Evolutionary conservation across 2,797 vertebrate genomes (phyloP).

Genomic region (Gastrophryne carolinensis): DNA sequence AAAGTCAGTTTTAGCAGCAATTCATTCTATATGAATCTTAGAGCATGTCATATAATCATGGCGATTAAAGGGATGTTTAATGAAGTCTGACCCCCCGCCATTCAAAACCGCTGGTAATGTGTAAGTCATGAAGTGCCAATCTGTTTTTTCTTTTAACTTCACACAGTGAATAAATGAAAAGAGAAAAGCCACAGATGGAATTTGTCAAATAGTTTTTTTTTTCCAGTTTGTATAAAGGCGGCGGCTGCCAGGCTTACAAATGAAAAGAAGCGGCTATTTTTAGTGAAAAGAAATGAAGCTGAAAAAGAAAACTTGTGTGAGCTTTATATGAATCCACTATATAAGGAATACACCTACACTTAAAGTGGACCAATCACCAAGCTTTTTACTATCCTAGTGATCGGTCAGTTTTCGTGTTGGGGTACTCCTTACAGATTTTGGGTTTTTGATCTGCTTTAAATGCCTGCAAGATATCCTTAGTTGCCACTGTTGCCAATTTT

Average conservation of each 20-base stretch:
- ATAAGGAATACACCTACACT: constrained; percentile 7
- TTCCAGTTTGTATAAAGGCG: constrained; percentile 13
- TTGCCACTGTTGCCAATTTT: too few relatives aligned
- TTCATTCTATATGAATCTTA: neutral
- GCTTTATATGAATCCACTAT: neutral
- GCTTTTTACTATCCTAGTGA: too few relatives aligned
- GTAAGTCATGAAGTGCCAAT: constrained; percentile 16
- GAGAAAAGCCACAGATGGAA: constrained; percentile 29
- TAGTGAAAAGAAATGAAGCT: constrained; percentile 9
- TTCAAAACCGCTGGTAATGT: constrained; percentile 11
- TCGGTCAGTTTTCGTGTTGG: neutral
- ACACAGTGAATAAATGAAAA: constrained; percentile 16
- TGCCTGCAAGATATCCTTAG: too few relatives aligned
- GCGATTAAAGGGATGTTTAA: constrained; percentile 12
- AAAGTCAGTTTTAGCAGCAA: neutral
- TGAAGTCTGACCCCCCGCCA: neutral
- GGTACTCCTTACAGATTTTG: neutral
- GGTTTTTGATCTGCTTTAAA: too few relatives aligned
- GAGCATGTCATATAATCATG: neutral
- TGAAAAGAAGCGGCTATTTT: constrained; percentile 45
- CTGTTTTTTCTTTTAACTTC: constrained; percentile 21
- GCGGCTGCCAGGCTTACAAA: constrained; percentile 32
- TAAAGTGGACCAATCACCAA: too few relatives aligned
- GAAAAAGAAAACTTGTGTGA: constrained; percentile 11
- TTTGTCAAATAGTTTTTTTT: constrained; percentile 26